Evolutionary conservation across 2,797 vertebrate species (phyloP), one percentile per base, ranked within the genome.

Genomic region (Acipenser ruthenus): DNA sequence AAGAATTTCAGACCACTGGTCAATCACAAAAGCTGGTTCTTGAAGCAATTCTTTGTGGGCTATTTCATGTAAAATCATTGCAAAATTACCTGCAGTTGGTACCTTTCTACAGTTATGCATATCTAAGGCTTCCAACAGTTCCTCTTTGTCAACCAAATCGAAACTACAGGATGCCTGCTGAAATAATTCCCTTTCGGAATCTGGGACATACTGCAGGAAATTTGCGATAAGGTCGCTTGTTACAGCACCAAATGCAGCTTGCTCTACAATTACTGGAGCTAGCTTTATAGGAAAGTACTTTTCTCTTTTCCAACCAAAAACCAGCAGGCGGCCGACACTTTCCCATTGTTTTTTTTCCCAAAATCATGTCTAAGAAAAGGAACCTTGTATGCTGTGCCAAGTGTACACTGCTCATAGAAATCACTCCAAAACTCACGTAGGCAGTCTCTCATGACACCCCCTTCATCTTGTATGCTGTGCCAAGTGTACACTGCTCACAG

Each of bases 401-500:
- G 8, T n/a, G 70, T 72, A 47, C 69, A 79, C 59, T 75, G 74
- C 65, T 73, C 66, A 72, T 70, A 66, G 52, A 69, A 67, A 48
- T 73, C 11, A 64, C 67, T n/a, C 60, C 67, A 71, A 69, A 73
- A 72, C 65, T 74, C 69, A 62, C 62, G 70, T 7, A 72, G 55
- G 4, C 64, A 62, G 65, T 67, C 69, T 12, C 66, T 67, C 49
- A 65, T 61, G 65, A 68, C 51, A 1, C 63, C 59, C 6, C 58
- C 63, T 10, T 71, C 47, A 62, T 64, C 62, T 7, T 49, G 49
- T 23, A n/a, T n/a, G n/a, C n/a, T n/a, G n/a, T n/a, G n/a, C n/a
- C n/a, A n/a, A n/a, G 8, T n/a, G 70, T 72, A 47, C 69, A 79
- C 59, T 75, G 74, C 65, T 73, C 66, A 72, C 68, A 66, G 52